phyloP scores from a whole-genome alignment of 2,113 vertebrate genomes.

The Chunga burmeisteri region DNA sequence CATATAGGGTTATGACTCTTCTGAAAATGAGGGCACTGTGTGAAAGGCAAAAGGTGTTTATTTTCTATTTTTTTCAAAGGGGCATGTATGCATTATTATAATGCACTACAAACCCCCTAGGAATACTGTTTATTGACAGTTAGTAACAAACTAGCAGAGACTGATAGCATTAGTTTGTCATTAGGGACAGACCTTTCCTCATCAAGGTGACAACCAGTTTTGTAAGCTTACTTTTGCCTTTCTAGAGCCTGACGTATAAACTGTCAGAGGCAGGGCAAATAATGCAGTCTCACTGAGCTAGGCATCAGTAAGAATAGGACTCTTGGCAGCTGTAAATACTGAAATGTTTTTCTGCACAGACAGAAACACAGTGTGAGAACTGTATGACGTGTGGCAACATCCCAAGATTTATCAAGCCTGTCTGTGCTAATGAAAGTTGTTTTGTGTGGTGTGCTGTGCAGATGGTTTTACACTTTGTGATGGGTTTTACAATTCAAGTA shows the following conservation, averaged over 20 bases:
- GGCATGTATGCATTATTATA: not conserved
- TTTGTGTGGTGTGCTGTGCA: constrained; percentile 45
- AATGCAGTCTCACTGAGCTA: constrained; percentile 61
- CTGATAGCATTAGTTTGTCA: constrained; percentile 69
- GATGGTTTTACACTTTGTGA: constrained; percentile 49
- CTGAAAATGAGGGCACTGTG: not conserved
- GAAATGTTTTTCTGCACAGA: constrained; percentile 59
- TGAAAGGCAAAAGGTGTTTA: not conserved
- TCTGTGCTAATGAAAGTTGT: constrained; percentile 59
- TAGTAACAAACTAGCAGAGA: constrained; percentile 34
- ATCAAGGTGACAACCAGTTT: constrained; percentile 72
- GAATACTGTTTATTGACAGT: constrained; percentile 46
- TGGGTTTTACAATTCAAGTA: constrained; percentile 38
- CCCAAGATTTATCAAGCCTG: constrained; percentile 67
- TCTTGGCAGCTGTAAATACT: constrained; percentile 69
- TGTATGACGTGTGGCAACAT: constrained; percentile 53
- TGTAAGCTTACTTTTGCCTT: constrained; percentile 70
- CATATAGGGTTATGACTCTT: not conserved
- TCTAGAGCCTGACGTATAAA: constrained; percentile 70
- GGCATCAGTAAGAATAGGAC: constrained; percentile 53
- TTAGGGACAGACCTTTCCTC: constrained; percentile 62
- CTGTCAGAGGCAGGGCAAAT: constrained; percentile 71
- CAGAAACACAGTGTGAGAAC: constrained; percentile 54
- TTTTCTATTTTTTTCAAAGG: not conserved
- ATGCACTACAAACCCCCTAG: not conserved